Base-by-base conservation (phyloP, 2,888 invertebrate species). In the Sarcophaga variegata region DNA sequence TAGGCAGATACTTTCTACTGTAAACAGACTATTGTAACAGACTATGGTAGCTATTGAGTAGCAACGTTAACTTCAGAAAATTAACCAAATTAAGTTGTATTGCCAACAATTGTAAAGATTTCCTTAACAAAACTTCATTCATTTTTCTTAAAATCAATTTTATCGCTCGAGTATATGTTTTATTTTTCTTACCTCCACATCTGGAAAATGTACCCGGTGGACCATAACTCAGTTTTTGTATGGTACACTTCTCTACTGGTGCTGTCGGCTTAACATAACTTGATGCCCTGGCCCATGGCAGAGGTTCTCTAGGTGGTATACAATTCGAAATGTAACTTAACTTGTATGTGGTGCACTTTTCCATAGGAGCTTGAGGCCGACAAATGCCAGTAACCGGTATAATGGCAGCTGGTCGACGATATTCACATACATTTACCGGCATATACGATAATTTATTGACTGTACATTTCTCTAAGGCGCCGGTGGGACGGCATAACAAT, bases 211-310 rank as follows among this genome's bases (percentile, higher is more conserved):
- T 94, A 2, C 94, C 95, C 0, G 96, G 95, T 78, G 95, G 93
- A 87, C 95, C 93, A 89, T 95, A 96, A 72, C 96, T 96, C 92
- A 96, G 92, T 66, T 95, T 95, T 90, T 96, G 95, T 45, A 96
- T 94, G 0, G 96, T 96, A 82, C 95, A 91, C 81, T 91, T 92
- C 81, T 93, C 93, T 60, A 93, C 91, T 8, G 93, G 93, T 6
- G 89, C 90, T 22, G 89, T 91, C 14, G 93, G 92, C 14, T 91
- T 90, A 22, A 90, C 88, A 81, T 91, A 93, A 22, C 90, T 89
- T 3, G 91, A 88, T 20, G 89, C 89, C 1, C 89, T 88, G 10
- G 92, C 92, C 93, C 93, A 93, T 3, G 93, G 92, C 72, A 91
- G 37, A 0, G 89, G 85, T 81, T 92, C 91, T 88, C 93, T 94